Evolutionary conservation across 2,113 vertebrate species (phyloP).

Genomic region (Hyaena hyaena): DNA sequence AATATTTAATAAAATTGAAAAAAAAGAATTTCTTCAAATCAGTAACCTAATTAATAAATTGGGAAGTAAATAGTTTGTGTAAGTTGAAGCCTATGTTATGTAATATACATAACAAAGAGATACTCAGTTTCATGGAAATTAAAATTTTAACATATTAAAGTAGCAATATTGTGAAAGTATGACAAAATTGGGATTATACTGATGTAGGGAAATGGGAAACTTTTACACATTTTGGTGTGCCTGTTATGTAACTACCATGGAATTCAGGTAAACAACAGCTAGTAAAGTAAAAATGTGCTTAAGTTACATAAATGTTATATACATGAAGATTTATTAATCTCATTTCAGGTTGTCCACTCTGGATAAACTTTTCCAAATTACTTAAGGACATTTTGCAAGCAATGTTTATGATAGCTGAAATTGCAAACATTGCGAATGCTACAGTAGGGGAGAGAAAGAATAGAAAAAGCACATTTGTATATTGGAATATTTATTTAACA

Average conservation of each 20-base stretch:
- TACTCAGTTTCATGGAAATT: not conserved
- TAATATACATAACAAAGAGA: not conserved
- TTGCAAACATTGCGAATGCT: not conserved
- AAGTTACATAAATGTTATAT: not conserved
- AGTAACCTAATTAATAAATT: not conserved
- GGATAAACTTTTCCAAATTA: not conserved
- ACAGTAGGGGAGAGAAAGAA: not conserved
- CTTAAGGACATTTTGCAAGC: not conserved
- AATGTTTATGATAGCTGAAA: not conserved
- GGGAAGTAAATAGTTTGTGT: not conserved
- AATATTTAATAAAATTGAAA: too few relatives aligned
- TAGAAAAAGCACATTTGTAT: constrained; percentile 10
- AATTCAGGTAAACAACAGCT: not conserved
- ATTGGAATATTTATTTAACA: not conserved
- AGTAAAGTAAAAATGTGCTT: not conserved
- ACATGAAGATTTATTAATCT: not conserved
- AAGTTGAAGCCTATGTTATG: not conserved
- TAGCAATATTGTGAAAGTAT: not conserved
- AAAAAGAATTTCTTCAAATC: too few relatives aligned
- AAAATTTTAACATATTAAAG: not conserved
- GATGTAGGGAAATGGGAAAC: not conserved
- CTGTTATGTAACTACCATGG: not conserved
- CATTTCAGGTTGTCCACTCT: not conserved
- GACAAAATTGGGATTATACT: not conserved
- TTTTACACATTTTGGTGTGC: not conserved